Evolutionary conservation across 2,113 vertebrate species (phyloP).

Genomic region (Empidonax alnorum): DNA sequence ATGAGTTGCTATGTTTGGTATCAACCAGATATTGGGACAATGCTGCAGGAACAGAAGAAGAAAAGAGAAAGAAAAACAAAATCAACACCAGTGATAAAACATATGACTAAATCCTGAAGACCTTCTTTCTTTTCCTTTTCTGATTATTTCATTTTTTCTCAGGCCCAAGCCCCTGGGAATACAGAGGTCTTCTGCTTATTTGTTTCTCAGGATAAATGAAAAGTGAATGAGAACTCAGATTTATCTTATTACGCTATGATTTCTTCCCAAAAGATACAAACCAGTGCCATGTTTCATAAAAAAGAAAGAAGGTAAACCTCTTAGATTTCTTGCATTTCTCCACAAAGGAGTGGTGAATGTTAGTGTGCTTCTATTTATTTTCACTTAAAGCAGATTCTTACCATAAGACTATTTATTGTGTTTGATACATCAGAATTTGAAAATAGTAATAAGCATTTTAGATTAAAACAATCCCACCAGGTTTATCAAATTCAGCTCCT

Average conservation of each 20-base stretch:
- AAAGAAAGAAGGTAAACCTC: background rate
- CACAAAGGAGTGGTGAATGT: background rate
- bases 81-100: background rate
- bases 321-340: background rate
- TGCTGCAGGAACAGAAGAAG: background rate
- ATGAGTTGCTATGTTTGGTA: conserved; percentile 36
- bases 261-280: background rate
- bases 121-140: background rate
- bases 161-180: background rate
- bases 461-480: background rate
- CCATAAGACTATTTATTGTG: background rate
- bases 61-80: background rate
- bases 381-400: background rate
- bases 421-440: background rate
- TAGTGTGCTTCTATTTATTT: background rate
- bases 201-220: background rate
- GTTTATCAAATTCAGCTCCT: background rate
- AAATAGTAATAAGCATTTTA: background rate
- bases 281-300: background rate
- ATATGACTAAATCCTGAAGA: background rate
- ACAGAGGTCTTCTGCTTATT: background rate
- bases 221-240: background rate
- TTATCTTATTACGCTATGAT: background rate
- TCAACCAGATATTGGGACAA: background rate
- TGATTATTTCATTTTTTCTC: background rate